Evolutionary conservation across 2,113 vertebrate genomes (phyloP).

Genomic region (Jacana jacana): DNA sequence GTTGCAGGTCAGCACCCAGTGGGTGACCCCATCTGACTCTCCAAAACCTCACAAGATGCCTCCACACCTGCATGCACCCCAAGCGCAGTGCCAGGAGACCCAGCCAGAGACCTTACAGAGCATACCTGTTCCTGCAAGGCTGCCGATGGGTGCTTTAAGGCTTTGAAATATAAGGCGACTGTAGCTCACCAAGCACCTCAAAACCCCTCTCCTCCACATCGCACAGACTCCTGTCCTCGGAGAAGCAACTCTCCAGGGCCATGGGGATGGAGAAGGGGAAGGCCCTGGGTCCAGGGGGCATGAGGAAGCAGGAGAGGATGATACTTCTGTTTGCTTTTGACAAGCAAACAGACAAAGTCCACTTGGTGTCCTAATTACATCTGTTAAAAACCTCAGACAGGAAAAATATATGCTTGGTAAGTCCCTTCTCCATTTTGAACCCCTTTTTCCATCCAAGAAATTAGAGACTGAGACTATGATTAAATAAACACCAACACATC

Average conservation of each 20-base stretch:
- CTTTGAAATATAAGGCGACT: not conserved
- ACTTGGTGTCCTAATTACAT: not conserved
- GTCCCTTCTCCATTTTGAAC: not conserved
- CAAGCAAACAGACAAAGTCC: not conserved
- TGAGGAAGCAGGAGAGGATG: too few species aligned
- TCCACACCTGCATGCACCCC: rapidly evolving
- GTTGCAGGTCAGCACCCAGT: not conserved
- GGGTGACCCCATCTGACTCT: not conserved
- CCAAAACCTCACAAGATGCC: not conserved
- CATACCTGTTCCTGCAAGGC: not conserved
- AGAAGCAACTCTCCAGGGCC: not conserved
- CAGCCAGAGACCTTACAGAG: not conserved
- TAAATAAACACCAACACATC: not conserved
- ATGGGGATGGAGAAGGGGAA: too few species aligned
- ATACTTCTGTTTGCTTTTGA: not conserved
- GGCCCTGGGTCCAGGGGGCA: too few species aligned
- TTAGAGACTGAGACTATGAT: not conserved
- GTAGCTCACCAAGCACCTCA: not conserved
- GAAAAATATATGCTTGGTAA: not conserved
- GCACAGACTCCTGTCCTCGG: not conserved
- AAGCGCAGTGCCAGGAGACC: not conserved
- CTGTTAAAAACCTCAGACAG: not conserved
- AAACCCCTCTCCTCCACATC: not conserved
- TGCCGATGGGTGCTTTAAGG: not conserved
- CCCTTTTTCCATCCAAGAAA: not conserved